phyloP scores from a whole-genome alignment of 2,888 invertebrate species.

The Agonum fuliginosum region DNA sequence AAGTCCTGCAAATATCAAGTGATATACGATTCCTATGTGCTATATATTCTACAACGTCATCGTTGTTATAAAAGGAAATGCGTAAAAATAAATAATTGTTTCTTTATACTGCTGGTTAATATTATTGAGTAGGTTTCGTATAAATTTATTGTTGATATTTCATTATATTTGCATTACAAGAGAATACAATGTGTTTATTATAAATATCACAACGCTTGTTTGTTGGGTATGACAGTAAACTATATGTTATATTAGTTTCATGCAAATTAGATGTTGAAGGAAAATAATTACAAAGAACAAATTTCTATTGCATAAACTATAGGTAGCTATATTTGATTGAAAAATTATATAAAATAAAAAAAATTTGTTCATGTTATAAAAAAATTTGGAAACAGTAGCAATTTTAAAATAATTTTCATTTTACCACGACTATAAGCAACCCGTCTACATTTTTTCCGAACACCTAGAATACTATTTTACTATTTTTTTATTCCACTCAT shows the following conservation, averaged over 20 bases:
- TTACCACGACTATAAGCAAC: no score
- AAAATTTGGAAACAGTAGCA: no score
- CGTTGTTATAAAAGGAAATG: slow-evolving; percentile 28
- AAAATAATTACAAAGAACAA: no score
- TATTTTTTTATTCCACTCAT: no score
- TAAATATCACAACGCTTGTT: slow-evolving; percentile 6
- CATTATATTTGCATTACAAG: slow-evolving; percentile 41
- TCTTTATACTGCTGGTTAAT: slow-evolving; percentile 44
- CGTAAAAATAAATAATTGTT: slow-evolving; percentile 50
- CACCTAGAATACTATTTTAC: no score
- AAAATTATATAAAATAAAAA: no score
- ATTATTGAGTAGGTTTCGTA: slow-evolving; percentile 47
- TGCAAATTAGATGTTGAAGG: not conserved
- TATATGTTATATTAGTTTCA: not conserved
- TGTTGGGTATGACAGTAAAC: not conserved
- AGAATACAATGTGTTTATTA: slow-evolving; percentile 28
- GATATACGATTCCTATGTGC: slow-evolving; percentile 41
- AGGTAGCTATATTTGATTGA: no score
- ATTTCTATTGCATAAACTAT: no score
- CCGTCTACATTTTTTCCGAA: no score
- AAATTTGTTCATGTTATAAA: no score
- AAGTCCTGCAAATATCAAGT: slow-evolving; percentile 29
- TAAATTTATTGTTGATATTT: slow-evolving; percentile 47
- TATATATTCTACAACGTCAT: slow-evolving; percentile 42
- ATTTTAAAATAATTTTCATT: no score